Evolutionary conservation across 2,888 invertebrate genomes (phyloP), one percentile per base, ranked within the genome.

Genomic region (Marasmarcha lunaedactyla): DNA sequence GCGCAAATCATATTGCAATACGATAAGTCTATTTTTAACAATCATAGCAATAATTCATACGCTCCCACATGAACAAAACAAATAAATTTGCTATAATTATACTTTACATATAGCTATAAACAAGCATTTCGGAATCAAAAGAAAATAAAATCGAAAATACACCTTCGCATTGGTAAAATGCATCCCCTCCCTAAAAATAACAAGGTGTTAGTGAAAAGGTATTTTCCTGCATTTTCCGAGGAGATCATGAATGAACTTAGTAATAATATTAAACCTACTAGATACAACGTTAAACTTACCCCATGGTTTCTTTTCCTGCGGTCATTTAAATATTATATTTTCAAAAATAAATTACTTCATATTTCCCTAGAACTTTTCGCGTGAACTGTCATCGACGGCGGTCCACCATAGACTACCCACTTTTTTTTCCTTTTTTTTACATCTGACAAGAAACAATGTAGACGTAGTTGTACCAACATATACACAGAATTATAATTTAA

Each of bases 301-400:
- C 91, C 91, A 91, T 91, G 57, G 88, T 88, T 84, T 91, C 90
- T 84, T 90, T 91, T 84, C 90, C 91, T 74, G 88, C 89, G 86
- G 90, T 90, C 91, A 91, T 91, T 87, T 87, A 87, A 74, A 77
- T 68, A 70, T 70, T 63, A 63, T 73, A 71, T 66, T 65, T 64
- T 61, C 50, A 56, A 70, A 71, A 73, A 63, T 64, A 59, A 48
- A 67, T 59, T 59, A 68, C 60, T 63, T 69, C 73, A 73, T 73
- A 68, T 58, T 71, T 71, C 56, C 38, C 33, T 55, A 53, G 55
- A 60, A 55, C 57, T 59, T 51, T 44, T n/a, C 5, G 12, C 33
- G 38, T 57, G 57, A 70, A 60, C 70, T 68, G 71, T 69, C 71
- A 70, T 52, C 58, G 63, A 59, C 63, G 63, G 63, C 60, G 62